Evolutionary conservation across 2,113 vertebrate genomes (phyloP), one percentile per base, ranked within the genome.

Genomic region (Tursiops truncatus): DNA sequence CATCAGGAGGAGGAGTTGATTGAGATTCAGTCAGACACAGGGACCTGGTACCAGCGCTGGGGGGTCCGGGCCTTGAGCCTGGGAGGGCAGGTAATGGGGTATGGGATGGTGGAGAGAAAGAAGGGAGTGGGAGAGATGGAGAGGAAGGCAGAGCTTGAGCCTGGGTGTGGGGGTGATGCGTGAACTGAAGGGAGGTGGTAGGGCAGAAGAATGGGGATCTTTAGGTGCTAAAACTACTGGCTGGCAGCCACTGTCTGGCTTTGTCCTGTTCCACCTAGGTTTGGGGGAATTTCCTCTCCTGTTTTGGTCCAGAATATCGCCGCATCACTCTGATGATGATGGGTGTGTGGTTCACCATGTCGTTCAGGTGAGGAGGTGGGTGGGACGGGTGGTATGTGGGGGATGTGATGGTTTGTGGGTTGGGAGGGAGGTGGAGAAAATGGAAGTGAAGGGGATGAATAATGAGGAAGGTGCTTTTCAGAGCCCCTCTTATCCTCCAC

Each of bases 291-390:
- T 99, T 99, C 98, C 99, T 98, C 94, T 98, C 99, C 9, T 98
- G 99, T 92, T 99, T 99, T 25, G 98, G 98, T 0, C 99, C 99
- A 0, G 99, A 99, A 95, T 99, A 99, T 84, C 99, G 99, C 0
- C 99, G 99, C 20, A 99, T 99, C 95, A 99, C 99, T 0, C 99
- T 99, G 86, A 99, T 99, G 99, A 99, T 99, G 99, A 99, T 99
- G 99, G 99, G 99, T 0, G 99, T 99, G 28, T 99, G 99, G 99
- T 99, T 99, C 98, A 99, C 99, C 91, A 99, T 99, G 99, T 99
- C 99, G 38, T 99, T 99, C 99, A 99, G 99, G 99, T 99, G 96
- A 96, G 97, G 73, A 50, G 13, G 7, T 26, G 56, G 63, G 17
- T 21, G 70, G 31, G 13, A 5, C 20, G 20, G 53, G 53, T 10